Base-by-base conservation (phyloP, 2,113 vertebrate species). In the Zeus faber region DNA sequence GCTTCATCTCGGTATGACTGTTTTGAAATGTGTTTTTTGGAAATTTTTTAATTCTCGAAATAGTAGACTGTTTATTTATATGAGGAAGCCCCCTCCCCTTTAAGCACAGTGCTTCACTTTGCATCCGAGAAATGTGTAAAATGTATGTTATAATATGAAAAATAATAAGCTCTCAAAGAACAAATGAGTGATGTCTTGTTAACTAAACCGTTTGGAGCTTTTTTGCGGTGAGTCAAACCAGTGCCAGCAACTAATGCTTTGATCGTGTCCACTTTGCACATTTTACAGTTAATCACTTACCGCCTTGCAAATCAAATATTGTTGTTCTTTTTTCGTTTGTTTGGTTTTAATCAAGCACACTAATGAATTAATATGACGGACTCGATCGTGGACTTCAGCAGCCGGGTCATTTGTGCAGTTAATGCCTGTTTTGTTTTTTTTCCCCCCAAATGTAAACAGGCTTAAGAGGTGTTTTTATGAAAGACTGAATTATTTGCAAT, bases 101-200 rank as follows among this genome's bases (percentile, higher is more conserved):
- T 58, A 60, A 13, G 43, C 31, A 41, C 51, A 63, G 33, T 60
- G 53, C 58, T 45, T 39, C 71, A 76, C 47, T 64, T 27, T 72
- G 70, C 70, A 66, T 69, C 73, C 31, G 29, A 60, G 39, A 76
- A 20, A 9, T 31, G 48, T 23, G 63, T 49, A 58, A 56, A 40
- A 81, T 60, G 60, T 45, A 46, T 49, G 54, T 70, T 45, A 57
- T 48, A 58, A 64, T 67, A 79, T 67, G 75, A 71, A 62, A 62
- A 50, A 54, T 14, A 33, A 21, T n/a, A 55, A 33, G 29, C 11
- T 66, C 44, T 58, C 0, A 1, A 61, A 56, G 24, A 71, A 64
- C 57, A 46, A 79, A 63, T 61, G 49, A 52, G 14, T 35, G 20
- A 48, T 58, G 66, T 66, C 59, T 29, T 74, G 67, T 72, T 56